Percentiles rank a stretch among this genome's conserved stretches.
Conservation (phyloP, 1,140 invertebrate species). For the Platorchestia sp. region DNA sequence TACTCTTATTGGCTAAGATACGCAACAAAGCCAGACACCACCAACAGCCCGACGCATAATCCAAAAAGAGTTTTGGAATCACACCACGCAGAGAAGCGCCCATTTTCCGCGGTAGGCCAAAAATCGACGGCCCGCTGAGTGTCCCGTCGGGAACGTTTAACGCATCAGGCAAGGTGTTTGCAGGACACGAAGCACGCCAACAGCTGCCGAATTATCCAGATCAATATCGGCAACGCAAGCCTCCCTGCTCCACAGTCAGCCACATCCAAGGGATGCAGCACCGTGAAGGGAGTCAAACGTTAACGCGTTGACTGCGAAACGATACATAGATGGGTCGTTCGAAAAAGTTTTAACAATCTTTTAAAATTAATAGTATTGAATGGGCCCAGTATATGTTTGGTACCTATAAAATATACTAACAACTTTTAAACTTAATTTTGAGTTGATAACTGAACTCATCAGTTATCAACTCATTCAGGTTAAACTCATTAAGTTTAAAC, state of each 20-base stretch:
- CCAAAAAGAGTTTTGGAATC: not conserved
- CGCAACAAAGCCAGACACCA: not conserved
- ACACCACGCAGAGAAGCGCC: not conserved
- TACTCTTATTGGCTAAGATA: not conserved
- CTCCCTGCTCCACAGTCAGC: not conserved
- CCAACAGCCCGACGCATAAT: not conserved
- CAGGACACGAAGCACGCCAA: not conserved
- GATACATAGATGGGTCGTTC: too few relatives aligned
- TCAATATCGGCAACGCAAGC: not conserved
- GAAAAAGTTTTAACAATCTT: too few relatives aligned
- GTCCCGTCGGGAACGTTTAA: not conserved
- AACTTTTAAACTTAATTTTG: too few relatives aligned
- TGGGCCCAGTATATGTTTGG: too few relatives aligned
- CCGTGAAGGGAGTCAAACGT: not conserved
- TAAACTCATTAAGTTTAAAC: too few relatives aligned
- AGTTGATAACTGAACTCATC: too few relatives aligned
- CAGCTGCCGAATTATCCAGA: not conserved
- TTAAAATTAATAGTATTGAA: too few relatives aligned
- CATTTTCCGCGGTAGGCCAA: not conserved
- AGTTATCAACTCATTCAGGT: too few relatives aligned
- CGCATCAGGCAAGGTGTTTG: not conserved
- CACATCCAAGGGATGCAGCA: not conserved
- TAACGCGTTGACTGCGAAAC: too few relatives aligned
- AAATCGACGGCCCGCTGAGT: not conserved
- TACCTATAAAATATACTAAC: too few relatives aligned